These are phyloP conservation scores for Python bivittatus DNA, from an alignment of 2,113 vertebrate species.

Conservation along the genomic window DNA sequence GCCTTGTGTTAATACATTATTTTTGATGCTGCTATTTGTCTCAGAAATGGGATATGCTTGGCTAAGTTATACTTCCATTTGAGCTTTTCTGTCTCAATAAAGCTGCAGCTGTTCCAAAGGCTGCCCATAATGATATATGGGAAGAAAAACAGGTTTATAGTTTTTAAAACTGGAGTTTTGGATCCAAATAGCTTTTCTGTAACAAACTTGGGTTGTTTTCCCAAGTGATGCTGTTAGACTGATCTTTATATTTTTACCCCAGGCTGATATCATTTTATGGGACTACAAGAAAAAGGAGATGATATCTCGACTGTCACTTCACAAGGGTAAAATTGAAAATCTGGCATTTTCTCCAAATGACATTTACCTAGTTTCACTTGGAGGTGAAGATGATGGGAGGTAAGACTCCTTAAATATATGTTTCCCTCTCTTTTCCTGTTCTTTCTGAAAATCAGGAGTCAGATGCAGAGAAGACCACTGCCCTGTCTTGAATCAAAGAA, in stretches of 20 bases:
- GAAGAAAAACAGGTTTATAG: neutral
- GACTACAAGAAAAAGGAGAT: slow-evolving; percentile 76
- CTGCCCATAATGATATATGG: neutral
- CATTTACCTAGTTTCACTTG: slow-evolving; percentile 86
- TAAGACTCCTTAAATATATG: slow-evolving; percentile 45
- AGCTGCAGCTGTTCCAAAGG: neutral
- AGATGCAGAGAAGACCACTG: neutral
- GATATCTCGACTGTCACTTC: slow-evolving; percentile 78
- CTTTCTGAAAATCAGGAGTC: neutral
- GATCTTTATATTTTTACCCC: slow-evolving; percentile 8
- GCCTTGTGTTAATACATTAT: neutral
- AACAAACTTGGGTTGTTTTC: neutral
- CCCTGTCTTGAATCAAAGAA: neutral
- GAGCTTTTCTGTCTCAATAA: neutral
- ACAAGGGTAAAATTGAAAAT: slow-evolving; percentile 86
- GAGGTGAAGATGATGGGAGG: slow-evolving; percentile 90
- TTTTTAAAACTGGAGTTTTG: neutral
- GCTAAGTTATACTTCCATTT: neutral
- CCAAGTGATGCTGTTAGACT: neutral
- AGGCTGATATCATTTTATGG: slow-evolving; percentile 91
- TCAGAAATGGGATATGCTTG: neutral
- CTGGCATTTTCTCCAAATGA: slow-evolving; percentile 86
- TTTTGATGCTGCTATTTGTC: neutral
- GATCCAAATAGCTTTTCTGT: rapidly evolving
- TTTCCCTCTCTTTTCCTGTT: neutral